Evolutionary conservation across 2,113 vertebrate species (phyloP), one percentile per base, ranked within the genome.

Genomic region (Paramisgurnus dabryanus): DNA sequence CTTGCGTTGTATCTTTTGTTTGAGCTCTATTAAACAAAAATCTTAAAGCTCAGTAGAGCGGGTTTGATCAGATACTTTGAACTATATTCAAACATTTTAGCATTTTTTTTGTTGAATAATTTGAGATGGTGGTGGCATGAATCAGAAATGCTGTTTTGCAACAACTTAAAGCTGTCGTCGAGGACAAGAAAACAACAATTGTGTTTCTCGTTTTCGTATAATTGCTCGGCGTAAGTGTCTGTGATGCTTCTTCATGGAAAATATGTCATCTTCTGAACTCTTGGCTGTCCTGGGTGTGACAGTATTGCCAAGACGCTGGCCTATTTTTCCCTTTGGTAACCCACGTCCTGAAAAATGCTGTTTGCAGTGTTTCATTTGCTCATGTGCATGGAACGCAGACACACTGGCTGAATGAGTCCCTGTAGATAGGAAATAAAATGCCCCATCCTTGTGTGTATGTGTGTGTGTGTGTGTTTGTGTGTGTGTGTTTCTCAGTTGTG

Each of bases 211-310:
- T 22, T 50, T 18, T 45, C 4, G 47, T 41, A n/a, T 11, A 60
- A 73, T 58, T 60, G 11, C 71, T 74, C 55, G 6, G 55, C 39
- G 18, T 57, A 53, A 43, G 64, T 66, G 27, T 22, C 13, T 75
- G 60, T 53, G 41, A 53, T 27, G 45, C 43, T 81, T 79, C 22
- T 68, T 49, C 57, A 76, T 83, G 81, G 81, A 85, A 83, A 86
- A 80, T 82, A 65, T 83, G 75, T 83, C 65, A 68, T 80, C 69
- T 76, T 84, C 40, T 81, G 39, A 57, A 70, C 70, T 75, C 78
- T 82, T 84, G 83, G 67, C 74, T 78, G 65, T 69, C 50, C 50
- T 76, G 67, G 57, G 50, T 64, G 27, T 76, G 60, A 64, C 67
- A 60, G 79, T 60, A 15, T 75, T 78, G 73, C 83, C 78, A 78